Evolutionary conservation across 2,888 invertebrate genomes (phyloP).

Genomic region (Baronia brevicornis): DNA sequence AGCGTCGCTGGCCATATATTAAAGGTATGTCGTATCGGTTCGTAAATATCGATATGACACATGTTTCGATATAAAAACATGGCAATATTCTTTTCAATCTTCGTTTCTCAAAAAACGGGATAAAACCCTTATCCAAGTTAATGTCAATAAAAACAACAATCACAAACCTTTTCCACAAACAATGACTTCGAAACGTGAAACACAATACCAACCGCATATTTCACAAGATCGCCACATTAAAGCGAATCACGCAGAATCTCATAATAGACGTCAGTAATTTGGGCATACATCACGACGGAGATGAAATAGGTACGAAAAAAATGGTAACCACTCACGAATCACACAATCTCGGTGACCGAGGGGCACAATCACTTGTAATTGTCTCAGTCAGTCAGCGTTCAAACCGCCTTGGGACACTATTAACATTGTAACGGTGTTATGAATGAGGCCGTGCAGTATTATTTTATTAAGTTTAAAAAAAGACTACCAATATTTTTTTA

Average conservation of each 20-base stretch:
- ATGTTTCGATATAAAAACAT: no score
- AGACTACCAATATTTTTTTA: no score
- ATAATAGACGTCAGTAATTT: conserved; percentile 29
- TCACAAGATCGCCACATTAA: conserved; percentile 20
- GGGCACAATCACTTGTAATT: conserved; percentile 62
- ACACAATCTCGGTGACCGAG: conserved; percentile 37
- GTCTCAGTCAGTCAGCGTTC: conserved; percentile 49
- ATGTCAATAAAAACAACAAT: no score
- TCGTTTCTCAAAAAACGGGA: no score
- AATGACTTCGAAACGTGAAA: no score
- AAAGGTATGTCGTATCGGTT: no score
- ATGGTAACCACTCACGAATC: conserved; percentile 17
- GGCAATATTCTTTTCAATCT: no score
- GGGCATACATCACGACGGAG: conserved; percentile 41
- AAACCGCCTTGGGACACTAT: conserved; percentile 52
- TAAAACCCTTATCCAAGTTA: no score
- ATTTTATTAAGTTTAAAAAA: conserved; percentile 1
- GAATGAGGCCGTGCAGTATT: neutral
- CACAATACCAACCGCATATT: no score
- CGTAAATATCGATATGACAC: no score
- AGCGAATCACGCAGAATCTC: conserved; percentile 33
- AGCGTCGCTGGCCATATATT: no score
- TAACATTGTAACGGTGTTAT: conserved; percentile 46
- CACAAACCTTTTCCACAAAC: no score
- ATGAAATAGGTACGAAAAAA: conserved; percentile 23